These are phyloP conservation scores for Monomorium pharaonis DNA, from an alignment of 1,140 invertebrate genomes.

Conservation along the genomic window DNA sequence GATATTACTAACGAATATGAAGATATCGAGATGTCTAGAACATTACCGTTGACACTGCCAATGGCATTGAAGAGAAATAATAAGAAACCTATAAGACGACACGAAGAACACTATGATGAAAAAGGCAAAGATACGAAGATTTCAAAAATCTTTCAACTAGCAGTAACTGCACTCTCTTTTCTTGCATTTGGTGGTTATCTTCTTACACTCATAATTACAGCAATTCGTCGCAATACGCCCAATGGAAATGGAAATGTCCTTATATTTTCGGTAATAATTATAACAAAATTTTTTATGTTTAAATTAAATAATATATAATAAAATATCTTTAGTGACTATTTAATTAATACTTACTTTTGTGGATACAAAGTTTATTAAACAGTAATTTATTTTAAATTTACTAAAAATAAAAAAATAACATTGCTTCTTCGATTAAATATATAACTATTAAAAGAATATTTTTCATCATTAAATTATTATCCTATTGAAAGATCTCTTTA, in stretches of 20 bases:
- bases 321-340: background rate
- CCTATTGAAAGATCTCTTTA: background rate
- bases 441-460: background rate
- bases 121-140: conserved; percentile 84
- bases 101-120: conserved; percentile 85
- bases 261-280: conserved; percentile 79
- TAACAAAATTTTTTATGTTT: background rate
- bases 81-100: conserved; percentile 78
- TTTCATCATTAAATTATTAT: background rate
- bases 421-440: background rate
- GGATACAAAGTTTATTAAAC: background rate
- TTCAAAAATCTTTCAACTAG: conserved; percentile 89
- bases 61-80: conserved; percentile 55
- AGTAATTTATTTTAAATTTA: background rate
- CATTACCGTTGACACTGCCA: conserved; percentile 59
- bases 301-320: background rate
- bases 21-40: conserved; percentile 48
- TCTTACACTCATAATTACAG: conserved; percentile 90
- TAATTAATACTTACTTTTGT: background rate
- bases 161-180: conserved; percentile 90
- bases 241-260: conserved; percentile 74
- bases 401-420: too few species aligned
- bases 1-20: conserved; percentile 25
- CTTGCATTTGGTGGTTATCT: conserved; percentile 92
- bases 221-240: conserved; percentile 86